phyloP scores from a whole-genome alignment of 2,797 vertebrate genomes.

The Natrix natrix region DNA sequence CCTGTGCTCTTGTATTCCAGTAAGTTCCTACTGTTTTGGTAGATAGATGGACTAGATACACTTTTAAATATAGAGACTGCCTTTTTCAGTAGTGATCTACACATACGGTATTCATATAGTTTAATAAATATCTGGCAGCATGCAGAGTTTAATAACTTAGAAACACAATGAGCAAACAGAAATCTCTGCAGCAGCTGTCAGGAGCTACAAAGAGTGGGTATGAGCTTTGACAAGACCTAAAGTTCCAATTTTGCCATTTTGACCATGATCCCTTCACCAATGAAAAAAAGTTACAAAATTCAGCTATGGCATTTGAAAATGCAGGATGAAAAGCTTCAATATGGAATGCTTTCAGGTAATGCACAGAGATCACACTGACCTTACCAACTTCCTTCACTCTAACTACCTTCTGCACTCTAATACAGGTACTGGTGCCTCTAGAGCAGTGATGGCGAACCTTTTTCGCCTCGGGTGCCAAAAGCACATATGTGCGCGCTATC shows the following conservation, averaged over 20 bases:
- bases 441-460: rapidly evolving
- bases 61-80: background rate
- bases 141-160: background rate
- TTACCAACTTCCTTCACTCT: background rate
- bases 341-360: background rate
- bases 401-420: background rate
- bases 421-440: background rate
- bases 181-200: background rate
- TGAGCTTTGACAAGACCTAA: background rate
- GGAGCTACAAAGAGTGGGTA: background rate
- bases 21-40: background rate
- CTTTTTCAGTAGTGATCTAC: background rate
- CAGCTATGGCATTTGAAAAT: background rate
- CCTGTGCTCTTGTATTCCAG: background rate
- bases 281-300: background rate
- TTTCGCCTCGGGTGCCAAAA: too few relatives aligned
- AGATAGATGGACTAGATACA: background rate
- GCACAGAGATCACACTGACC: background rate
- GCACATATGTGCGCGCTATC: too few relatives aligned
- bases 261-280: background rate
- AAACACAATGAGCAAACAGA: background rate
- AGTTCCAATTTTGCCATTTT: background rate
- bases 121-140: background rate
- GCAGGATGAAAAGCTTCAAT: background rate
- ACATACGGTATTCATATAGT: background rate